A percentile compares a stretch with the other conserved stretches of the same genome.
Evolutionary conservation across 2,113 vertebrate species (phyloP).

Genomic region (Eleginops maclovinus): DNA sequence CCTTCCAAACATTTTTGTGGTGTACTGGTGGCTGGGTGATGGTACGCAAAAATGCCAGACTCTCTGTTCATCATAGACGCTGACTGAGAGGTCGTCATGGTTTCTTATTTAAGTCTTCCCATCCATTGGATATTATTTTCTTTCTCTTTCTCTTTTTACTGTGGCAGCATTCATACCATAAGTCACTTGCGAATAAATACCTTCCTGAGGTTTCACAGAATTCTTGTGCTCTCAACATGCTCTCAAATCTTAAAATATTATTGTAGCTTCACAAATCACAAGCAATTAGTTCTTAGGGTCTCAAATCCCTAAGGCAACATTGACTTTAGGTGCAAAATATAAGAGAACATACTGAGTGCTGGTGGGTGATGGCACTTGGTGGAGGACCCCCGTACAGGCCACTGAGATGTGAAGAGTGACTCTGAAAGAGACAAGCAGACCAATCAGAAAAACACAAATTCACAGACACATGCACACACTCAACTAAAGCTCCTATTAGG

Average conservation of each 20-base stretch:
- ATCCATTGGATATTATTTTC: neutral
- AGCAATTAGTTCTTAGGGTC: conserved; percentile 2
- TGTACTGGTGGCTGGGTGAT: conserved; percentile 55
- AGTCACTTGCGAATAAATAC: neutral
- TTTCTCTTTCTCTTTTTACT: neutral
- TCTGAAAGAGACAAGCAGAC: conserved; percentile 80
- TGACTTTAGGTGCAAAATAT: conserved; percentile 31
- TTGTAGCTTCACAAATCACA: conserved; percentile 7
- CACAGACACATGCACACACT: neutral
- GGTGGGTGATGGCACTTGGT: conserved; percentile 86
- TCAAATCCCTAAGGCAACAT: conserved; percentile 26
- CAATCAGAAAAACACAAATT: conserved; percentile 35
- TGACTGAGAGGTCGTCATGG: conserved; percentile 28
- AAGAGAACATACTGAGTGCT: conserved; percentile 87
- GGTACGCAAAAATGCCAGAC: conserved; percentile 39
- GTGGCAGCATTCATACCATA: neutral
- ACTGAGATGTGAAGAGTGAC: conserved; percentile 91
- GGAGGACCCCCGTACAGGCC: conserved; percentile 88
- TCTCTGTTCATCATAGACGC: conserved; percentile 28
- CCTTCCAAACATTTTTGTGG: conserved; percentile 71
- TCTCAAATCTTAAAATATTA: conserved; percentile 1
- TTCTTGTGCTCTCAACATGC: neutral
- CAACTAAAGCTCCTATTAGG: neutral
- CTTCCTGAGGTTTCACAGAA: neutral
- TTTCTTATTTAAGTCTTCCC: conserved; percentile 32